Conservation (phyloP, 2,888 invertebrate genomes). For the Polydrusus tereticollis region DNA sequence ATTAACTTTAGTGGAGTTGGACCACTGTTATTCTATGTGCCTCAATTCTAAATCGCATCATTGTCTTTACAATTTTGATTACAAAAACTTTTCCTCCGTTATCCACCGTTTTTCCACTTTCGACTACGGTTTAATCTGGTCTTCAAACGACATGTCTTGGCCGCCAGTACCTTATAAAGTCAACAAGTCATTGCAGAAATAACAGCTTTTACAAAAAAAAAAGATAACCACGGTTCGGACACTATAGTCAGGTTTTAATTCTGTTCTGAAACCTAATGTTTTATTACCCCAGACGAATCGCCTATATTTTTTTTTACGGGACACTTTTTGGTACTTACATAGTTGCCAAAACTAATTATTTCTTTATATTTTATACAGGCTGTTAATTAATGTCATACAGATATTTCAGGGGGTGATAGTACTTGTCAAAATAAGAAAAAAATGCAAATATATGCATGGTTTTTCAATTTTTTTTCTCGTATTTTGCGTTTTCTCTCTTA, state of each 20-base stretch:
- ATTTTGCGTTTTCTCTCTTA: too few relatives aligned
- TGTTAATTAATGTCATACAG: too few relatives aligned
- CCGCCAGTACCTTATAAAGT: conserved; percentile 2
- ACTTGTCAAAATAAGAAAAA: too few relatives aligned
- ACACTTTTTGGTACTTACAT: neutral
- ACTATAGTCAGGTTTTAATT: conserved; percentile 32
- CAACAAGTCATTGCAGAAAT: conserved; percentile 26
- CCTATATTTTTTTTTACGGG: conserved; percentile 14
- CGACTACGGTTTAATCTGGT: neutral
- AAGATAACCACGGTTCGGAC: conserved; percentile 1
- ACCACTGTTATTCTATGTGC: too few relatives aligned
- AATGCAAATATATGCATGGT: too few relatives aligned
- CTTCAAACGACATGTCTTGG: neutral
- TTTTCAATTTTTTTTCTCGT: too few relatives aligned
- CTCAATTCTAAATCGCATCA: too few relatives aligned
- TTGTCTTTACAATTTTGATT: neutral
- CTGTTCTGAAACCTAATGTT: conserved; percentile 45
- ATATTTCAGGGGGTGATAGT: too few relatives aligned
- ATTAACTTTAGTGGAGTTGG: too few relatives aligned
- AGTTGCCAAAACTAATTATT: too few relatives aligned
- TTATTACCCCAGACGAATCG: conserved; percentile 45
- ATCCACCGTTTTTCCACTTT: neutral
- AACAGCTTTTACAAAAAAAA: conserved; percentile 27
- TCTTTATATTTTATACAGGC: too few relatives aligned
- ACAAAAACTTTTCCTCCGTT: neutral